Base-by-base conservation (phyloP, 92 coral and sea anemone species). In the Desmophyllum pertusum region DNA sequence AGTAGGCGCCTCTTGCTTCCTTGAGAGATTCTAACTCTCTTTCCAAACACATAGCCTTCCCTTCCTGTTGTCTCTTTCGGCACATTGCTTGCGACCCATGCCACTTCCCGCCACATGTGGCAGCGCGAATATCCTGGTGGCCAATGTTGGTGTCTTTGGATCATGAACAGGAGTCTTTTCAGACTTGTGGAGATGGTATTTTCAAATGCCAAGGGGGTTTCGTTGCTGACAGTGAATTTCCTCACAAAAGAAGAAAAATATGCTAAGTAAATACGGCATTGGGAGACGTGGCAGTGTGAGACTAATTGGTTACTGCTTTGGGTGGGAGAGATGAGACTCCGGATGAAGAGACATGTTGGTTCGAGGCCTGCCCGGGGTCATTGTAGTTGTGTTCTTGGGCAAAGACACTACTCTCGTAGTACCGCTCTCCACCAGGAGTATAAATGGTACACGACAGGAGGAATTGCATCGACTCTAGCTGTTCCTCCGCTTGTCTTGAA, bases 111-210 rank as follows among this genome's bases (percentile, higher is more conserved):
- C 73, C 43, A 67, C 36, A 38, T 43, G 3, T 4, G 0, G 43
- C 0, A 2, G 41, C 2, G 41, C 2, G 70, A 30, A 37, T 0
- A 67, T 23, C 25, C 73, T 18, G 42, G 19, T 21, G 25, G 27
- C 6, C n/a, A 64, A 36, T 68, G 66, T 59, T 25, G 65, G 84
- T 30, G 84, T 43, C 84, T 33, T 35, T 80, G 84, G 84, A 50
- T 79, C 73, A 15, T 79, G 84, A 23, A 67, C 84, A 65, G 84
- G 84, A 21, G 6, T 68, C 66, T 68, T 80, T 19, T 39, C 76
- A 50, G 84, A 52, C 7, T n/a, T 6, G 19, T n/a, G 75, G 23
- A 36, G 42, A 37, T 23, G 39, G 62, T 30, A 81, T 41, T 29
- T 66, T 51, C 38, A 48, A 50, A 40, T 42, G 73, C 41, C 76